phyloP scores from a whole-genome alignment of 2,113 vertebrate species.

The Periophthalmus modestus region DNA sequence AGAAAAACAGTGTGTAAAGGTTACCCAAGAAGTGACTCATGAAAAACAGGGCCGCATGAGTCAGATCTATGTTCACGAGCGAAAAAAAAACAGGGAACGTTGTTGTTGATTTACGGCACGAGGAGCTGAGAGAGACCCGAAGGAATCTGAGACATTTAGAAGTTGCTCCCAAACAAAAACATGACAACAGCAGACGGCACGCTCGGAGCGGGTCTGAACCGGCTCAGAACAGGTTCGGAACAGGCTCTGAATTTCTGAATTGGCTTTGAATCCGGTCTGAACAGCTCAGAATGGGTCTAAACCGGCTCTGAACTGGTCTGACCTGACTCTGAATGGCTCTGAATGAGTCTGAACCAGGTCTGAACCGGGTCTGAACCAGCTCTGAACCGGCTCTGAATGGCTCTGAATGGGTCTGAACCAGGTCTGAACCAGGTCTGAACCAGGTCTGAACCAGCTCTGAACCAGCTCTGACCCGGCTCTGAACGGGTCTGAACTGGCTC shows the following conservation, averaged over 20 bases:
- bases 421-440: too few species aligned
- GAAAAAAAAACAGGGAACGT: constrained; percentile 17
- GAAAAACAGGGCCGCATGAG: constrained; percentile 45
- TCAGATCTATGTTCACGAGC: constrained; percentile 38
- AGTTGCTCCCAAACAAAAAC: constrained; percentile 58
- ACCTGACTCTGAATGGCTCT: neutral
- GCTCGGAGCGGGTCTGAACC: constrained; percentile 5
- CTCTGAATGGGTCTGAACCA: too few species aligned
- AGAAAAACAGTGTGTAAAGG: constrained; percentile 31
- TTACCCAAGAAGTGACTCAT: constrained; percentile 61
- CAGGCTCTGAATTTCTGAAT: neutral
- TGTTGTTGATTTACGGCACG: constrained; percentile 52
- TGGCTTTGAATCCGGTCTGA: neutral
- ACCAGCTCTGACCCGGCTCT: neutral
- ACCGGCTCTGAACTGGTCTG: neutral
- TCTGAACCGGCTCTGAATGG: neutral
- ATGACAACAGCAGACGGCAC: constrained; percentile 27
- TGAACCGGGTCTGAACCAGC: neutral
- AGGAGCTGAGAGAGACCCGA: constrained; percentile 43
- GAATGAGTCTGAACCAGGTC: too few species aligned
- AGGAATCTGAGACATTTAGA: constrained; percentile 66
- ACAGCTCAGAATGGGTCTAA: neutral
- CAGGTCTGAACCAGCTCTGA: neutral
- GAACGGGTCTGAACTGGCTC: too few species aligned
- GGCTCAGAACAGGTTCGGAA: neutral